Percentiles rank a stretch among this genome's conserved stretches.
Evolutionary conservation across 2,888 invertebrate species (phyloP).

Genomic region (Neocrepidodera transversa): DNA sequence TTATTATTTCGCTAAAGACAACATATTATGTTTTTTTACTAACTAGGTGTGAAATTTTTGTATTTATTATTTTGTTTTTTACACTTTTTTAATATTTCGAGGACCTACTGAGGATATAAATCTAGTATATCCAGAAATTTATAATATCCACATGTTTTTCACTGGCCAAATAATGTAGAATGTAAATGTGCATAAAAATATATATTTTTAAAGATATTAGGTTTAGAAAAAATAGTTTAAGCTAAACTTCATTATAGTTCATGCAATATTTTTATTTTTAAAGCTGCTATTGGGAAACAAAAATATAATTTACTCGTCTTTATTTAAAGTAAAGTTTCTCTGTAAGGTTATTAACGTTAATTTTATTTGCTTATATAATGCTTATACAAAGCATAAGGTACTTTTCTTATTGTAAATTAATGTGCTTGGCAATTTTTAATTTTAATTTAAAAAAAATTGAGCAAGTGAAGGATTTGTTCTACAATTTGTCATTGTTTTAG

Average conservation of each 20-base stretch:
- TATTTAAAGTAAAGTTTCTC: no score
- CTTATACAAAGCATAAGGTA: no score
- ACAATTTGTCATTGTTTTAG: no score
- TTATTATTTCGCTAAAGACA: constrained; percentile 7
- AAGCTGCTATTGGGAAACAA: background rate
- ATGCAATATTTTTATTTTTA: background rate
- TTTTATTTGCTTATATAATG: no score
- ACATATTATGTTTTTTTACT: background rate
- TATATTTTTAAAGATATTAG: background rate
- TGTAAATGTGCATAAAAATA: background rate
- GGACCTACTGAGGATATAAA: constrained; percentile 16
- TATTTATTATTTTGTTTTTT: constrained; percentile 4
- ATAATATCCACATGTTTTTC: constrained; percentile 27
- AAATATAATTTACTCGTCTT: no score
- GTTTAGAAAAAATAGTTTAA: background rate
- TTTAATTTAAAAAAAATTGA: no score
- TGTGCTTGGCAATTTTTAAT: no score
- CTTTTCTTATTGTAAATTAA: no score
- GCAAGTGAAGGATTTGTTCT: no score
- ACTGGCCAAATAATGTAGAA: constrained; percentile 13
- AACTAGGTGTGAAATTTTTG: constrained; percentile 5
- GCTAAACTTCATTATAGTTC: background rate
- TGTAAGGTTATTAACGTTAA: no score
- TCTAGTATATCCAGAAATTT: constrained; percentile 19
- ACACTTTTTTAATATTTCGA: constrained; percentile 21